These are phyloP conservation scores for Sericinus montela DNA, from an alignment of 2,888 invertebrate species.

Conservation along the genomic window DNA sequence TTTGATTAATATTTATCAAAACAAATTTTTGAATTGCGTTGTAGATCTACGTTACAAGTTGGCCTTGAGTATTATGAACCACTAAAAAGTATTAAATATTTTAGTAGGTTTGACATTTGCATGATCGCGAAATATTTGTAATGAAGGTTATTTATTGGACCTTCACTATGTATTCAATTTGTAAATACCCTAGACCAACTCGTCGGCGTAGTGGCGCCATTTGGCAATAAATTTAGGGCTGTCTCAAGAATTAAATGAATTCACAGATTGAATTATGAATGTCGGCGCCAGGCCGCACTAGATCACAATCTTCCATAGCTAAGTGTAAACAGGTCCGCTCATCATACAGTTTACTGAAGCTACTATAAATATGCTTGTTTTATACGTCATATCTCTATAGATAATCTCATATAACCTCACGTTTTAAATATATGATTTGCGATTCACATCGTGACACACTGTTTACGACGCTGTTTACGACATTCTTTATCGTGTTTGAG, in stretches of 20 bases:
- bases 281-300: conserved; percentile 59
- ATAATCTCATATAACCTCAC: conserved; percentile 26
- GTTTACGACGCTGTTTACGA: conserved; percentile 14
- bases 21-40: background rate
- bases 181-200: conserved; percentile 44
- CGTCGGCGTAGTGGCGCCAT: conserved; percentile 68
- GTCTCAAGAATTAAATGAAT: conserved; percentile 71
- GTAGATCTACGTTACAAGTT: conserved; percentile 1
- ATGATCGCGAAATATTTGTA: conserved; percentile 11
- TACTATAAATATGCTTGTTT: conserved; percentile 36
- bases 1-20: background rate
- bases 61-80: conserved; percentile 14
- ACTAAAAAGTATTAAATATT: conserved; percentile 13
- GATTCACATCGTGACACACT: conserved; percentile 15
- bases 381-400: conserved; percentile 41
- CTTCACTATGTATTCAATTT: conserved; percentile 17
- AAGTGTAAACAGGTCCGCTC: conserved; percentile 57
- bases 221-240: conserved; percentile 74
- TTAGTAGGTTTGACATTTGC: conserved; percentile 12
- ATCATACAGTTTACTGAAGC: conserved; percentile 44
- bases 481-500: conserved; percentile 1
- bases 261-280: conserved; percentile 68
- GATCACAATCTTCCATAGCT: conserved; percentile 60
- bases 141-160: conserved; percentile 15
- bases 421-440: conserved; percentile 21